Conservation (phyloP, 2,888 invertebrate species). For the Trachelus iudaicus region DNA sequence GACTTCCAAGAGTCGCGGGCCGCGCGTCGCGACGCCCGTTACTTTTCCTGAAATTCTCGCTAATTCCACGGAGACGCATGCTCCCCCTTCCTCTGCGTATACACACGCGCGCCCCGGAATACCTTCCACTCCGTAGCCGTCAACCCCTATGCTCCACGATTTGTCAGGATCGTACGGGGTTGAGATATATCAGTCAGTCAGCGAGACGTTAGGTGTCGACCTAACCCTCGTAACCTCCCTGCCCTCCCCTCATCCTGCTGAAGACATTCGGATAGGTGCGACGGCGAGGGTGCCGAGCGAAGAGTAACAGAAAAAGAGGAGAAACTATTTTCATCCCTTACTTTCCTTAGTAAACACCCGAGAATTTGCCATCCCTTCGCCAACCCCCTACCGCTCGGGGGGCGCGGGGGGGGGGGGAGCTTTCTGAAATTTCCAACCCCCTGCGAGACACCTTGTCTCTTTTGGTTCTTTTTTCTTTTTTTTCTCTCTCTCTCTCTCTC, state of each 20-base stretch:
- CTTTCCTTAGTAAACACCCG: background rate
- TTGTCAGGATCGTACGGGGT: background rate
- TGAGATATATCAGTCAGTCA: background rate
- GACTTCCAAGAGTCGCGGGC: background rate
- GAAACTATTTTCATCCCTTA: background rate
- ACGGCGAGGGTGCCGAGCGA: background rate
- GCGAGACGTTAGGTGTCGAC: background rate
- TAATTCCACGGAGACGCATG: background rate
- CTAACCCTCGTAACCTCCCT: background rate
- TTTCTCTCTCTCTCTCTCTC: constrained; percentile 11
- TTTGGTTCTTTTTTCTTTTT: background rate
- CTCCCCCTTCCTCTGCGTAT: background rate
- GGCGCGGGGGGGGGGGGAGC: too few relatives aligned
- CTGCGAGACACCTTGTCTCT: background rate
- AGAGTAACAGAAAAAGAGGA: background rate
- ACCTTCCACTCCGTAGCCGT: background rate
- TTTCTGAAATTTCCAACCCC: background rate
- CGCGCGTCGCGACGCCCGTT: background rate
- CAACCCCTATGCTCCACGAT: background rate
- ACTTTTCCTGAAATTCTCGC: background rate
- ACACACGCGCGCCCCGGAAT: background rate
- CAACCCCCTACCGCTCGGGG: background rate
- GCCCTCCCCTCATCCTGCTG: background rate
- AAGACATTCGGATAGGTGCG: background rate
- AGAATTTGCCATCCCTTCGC: background rate